Evolutionary conservation across 2,888 invertebrate genomes (phyloP).

Genomic region (Eilema caniola): DNA sequence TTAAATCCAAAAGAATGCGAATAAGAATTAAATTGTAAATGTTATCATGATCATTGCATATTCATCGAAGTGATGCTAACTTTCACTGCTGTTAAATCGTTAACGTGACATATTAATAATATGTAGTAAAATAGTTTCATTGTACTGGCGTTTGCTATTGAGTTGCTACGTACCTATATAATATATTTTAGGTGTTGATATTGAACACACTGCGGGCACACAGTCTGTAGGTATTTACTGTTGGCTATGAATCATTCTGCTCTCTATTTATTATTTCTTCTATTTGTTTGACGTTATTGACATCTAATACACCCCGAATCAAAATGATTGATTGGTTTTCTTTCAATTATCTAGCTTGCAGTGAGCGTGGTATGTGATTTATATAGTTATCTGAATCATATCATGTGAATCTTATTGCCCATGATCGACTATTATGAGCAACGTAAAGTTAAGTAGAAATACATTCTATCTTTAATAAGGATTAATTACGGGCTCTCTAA

Average conservation of each 20-base stretch:
- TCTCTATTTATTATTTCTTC: not conserved
- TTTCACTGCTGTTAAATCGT: not conserved
- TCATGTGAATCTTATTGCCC: too few species aligned
- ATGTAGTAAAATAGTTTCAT: too few species aligned
- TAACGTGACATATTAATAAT: not conserved
- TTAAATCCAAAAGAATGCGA: not conserved
- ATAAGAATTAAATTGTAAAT: not conserved
- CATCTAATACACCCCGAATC: not conserved
- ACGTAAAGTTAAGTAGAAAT: not conserved
- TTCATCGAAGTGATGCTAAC: not conserved
- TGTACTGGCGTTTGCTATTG: not conserved
- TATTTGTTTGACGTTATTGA: not conserved
- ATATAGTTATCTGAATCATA: too few species aligned
- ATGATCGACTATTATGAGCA: not conserved
- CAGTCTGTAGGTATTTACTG: not conserved
- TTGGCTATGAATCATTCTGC: not conserved
- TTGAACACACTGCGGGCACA: too few species aligned
- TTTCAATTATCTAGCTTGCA: not conserved
- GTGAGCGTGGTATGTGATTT: not conserved
- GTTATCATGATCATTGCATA: not conserved
- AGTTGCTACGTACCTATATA: too few species aligned
- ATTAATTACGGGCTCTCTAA: constrained; percentile 4
- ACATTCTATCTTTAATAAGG: not conserved
- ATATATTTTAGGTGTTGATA: too few species aligned
- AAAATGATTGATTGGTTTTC: not conserved